phyloP scores from a whole-genome alignment of 1,140 invertebrate genomes.

The Pogonomyrmex barbatus region DNA sequence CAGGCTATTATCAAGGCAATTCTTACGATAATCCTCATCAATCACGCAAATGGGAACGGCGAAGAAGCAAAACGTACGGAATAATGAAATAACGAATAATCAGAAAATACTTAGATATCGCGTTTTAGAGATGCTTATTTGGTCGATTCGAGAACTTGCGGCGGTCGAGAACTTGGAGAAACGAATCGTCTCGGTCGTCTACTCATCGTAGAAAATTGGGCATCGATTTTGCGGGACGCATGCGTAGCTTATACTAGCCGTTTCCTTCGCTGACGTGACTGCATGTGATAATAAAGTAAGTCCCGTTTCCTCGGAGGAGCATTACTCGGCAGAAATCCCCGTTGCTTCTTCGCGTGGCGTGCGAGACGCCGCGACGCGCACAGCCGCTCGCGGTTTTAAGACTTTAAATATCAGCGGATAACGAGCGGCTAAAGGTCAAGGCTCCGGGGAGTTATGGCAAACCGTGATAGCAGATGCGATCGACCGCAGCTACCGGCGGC shows the following conservation, averaged over 20 bases:
- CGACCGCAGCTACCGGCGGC: slow-evolving; percentile 19
- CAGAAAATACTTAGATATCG: not conserved
- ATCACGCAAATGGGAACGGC: not conserved
- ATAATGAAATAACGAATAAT: not conserved
- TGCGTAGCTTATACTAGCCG: not conserved
- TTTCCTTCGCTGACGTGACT: slow-evolving; percentile 27
- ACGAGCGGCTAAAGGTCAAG: slow-evolving; percentile 62
- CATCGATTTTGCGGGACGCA: slow-evolving; percentile 43
- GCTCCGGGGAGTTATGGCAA: slow-evolving; percentile 27
- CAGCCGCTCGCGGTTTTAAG: slow-evolving; percentile 6
- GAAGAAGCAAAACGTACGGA: not conserved
- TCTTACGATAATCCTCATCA: slow-evolving; percentile 5
- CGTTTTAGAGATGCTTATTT: not conserved
- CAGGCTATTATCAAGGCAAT: slow-evolving; percentile 16
- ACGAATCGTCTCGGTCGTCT: not conserved
- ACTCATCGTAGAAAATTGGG: slow-evolving; percentile 24
- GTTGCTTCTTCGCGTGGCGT: not conserved
- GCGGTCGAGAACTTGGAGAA: too few relatives aligned
- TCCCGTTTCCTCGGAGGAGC: not conserved
- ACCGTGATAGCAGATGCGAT: slow-evolving; percentile 27
- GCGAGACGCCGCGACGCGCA: not conserved
- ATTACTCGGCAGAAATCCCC: slow-evolving; percentile 16
- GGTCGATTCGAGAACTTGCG: not conserved
- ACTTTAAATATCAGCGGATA: slow-evolving; percentile 47
- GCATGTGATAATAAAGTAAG: slow-evolving; percentile 6